Base-by-base conservation (phyloP, 2,797 vertebrate genomes). In the Staurois parvus region DNA sequence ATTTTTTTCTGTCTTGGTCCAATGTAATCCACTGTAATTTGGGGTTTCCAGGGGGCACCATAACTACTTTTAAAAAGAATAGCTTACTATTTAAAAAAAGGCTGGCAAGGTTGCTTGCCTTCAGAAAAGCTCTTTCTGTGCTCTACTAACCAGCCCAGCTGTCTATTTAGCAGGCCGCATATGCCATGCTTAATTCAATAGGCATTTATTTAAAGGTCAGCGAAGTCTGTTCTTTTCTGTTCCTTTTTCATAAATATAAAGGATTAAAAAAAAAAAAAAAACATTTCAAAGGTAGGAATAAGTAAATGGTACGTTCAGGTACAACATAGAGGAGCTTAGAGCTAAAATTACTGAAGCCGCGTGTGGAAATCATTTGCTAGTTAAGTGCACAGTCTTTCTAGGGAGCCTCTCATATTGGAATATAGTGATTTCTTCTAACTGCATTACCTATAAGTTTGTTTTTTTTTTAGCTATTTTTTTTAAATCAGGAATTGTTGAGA, bases 281-380 rank as follows among this genome's bases (percentile, higher is more conserved):
- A 87, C 56, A 78, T 66, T 88, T 48, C 78, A 87, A 88, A 88
- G 76, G 76, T 1, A 87, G 77, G 69, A 78, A 73, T 79, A 89
- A 88, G 79, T 59, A 81, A 89, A 88, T 82, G 82, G 37, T 72
- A 87, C 78, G 29, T 88, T 90, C 83, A 88, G 79, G 68, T 91
- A 74, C 72, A 82, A 88, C 83, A 90, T 85, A 88, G 72, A 59
- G 88, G 78, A 79, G 82, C 83, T 87, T 83, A 91, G 91, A 84
- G 85, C 87, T 91, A 88, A 92, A 92, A 90, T 90, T n/a, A 89
- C 37, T 85, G 15, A 74, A 90, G 86, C 29, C 85, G 45, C 68
- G 72, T 72, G 81, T 88, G 85, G 72, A 89, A 86, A 89, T 75
- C 89, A 86, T 79, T 90, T 85, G 83, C 87, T 88, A 86, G 42